A percentile compares a stretch with the other conserved stretches of the same genome.
phyloP scores from a whole-genome alignment of 64 coral and sea anemone genomes.

The Hydrozoanthus tunicans region DNA sequence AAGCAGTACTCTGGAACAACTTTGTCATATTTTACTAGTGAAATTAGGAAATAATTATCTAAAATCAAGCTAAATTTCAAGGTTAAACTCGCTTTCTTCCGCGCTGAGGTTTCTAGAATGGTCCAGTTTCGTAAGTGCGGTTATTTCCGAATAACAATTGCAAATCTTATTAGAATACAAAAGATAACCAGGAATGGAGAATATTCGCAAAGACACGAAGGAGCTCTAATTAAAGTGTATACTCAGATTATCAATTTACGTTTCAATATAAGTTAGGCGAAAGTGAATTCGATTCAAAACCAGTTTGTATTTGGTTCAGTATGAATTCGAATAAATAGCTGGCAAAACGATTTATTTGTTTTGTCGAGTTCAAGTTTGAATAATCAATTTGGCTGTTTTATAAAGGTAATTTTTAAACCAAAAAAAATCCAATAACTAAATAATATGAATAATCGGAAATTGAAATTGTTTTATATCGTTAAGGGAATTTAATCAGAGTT shows the following conservation, averaged over 20 bases:
- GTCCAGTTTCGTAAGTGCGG: background rate
- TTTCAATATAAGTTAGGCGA: background rate
- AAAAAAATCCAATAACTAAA: background rate
- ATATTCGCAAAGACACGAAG: background rate
- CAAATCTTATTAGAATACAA: background rate
- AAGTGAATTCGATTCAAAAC: slow-evolving; percentile 15
- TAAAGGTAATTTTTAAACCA: background rate
- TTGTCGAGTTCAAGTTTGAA: background rate
- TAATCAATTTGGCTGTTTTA: background rate
- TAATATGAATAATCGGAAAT: no score
- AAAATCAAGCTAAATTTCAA: background rate
- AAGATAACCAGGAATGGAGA: background rate
- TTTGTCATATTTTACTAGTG: background rate
- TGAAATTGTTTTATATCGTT: no score
- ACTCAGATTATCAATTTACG: background rate
- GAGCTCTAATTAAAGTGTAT: background rate
- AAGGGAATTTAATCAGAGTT: no score
- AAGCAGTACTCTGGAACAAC: background rate
- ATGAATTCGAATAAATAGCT: background rate
- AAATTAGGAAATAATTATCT: background rate
- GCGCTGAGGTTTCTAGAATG: no score
- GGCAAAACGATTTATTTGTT: slow-evolving; percentile 5
- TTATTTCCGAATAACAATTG: background rate
- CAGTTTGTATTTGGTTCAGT: background rate
- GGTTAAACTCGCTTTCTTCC: background rate